Evolutionary conservation across 2,888 invertebrate genomes (phyloP), one percentile per base, ranked within the genome.

Genomic region (Ethmia dodecea): DNA sequence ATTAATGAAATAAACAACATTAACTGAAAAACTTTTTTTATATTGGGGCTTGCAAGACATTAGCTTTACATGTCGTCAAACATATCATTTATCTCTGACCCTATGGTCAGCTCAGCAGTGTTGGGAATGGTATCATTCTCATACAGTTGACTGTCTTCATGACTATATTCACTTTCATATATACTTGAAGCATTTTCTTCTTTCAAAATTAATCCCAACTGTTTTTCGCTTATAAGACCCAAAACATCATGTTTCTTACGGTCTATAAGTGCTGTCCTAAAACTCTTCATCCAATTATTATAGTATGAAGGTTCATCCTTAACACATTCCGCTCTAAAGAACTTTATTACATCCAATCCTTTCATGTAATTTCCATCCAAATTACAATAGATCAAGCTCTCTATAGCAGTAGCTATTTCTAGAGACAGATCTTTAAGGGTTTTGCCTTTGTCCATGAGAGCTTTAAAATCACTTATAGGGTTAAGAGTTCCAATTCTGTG

Each of bases 401-500:
- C 81, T 40, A 87, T 77, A 0, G 72, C 78, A 35, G 66, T 69
- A 20, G 57, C 53, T 66, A 86, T 73, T 50, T 77, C 69, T 34
- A 56, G 31, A 28, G 63, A 54, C 1, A 86, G 44, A 2, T 74
- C 70, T 27, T 35, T 40, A 3, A 76, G 41, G 13, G 62, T 42
- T 40, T 73, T 77, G 8, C 79, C 87, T 48, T 67, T 58, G 9
- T 59, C 56, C 31, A 75, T 62, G 35, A 92, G 73, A 12, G 57
- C 52, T 42, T 66, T 66, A 48, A 89, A 93, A 59, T 93, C 92
- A 34, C 83, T 80, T 3, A 88, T 78, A 0, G 93, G 92, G 16
- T 87, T 86, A 2, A 88, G 60, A 5, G 90, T 88, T 0, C 92
- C 89, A 33, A 93, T 88, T 33, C 52, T 65, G 16, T 47, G 61